phyloP scores from a whole-genome alignment of 2,797 vertebrate species.

The Syngnathus rostellatus region DNA sequence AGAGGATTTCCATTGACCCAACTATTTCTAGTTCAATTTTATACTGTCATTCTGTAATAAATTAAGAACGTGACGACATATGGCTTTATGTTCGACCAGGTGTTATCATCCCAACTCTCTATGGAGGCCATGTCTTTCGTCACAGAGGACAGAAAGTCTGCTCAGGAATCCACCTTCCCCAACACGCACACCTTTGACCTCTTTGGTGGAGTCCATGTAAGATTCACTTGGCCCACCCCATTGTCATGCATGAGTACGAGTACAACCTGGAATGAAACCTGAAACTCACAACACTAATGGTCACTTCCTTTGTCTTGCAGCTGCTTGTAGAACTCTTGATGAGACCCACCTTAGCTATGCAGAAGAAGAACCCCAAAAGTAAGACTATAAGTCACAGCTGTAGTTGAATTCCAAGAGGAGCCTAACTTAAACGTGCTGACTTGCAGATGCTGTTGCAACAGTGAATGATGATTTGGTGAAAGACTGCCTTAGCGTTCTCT shows the following conservation, averaged over 20 bases:
- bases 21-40: too few relatives aligned
- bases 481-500: slow-evolving; percentile 95
- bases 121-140: slow-evolving; percentile 98
- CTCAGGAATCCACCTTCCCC: slow-evolving; percentile 86
- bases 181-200: slow-evolving; percentile 96
- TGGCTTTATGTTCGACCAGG: slow-evolving; percentile 57
- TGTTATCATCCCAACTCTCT: slow-evolving; percentile 91
- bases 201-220: slow-evolving; percentile 96
- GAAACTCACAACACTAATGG: background rate
- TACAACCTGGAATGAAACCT: background rate
- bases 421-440: background rate
- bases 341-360: slow-evolving; percentile 90
- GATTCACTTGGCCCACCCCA: slow-evolving; percentile 38
- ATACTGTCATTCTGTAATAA: too few relatives aligned
- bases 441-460: slow-evolving; percentile 46
- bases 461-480: slow-evolving; percentile 96
- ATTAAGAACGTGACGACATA: background rate
- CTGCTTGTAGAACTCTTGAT: slow-evolving; percentile 97
- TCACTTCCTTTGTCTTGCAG: slow-evolving; percentile 49
- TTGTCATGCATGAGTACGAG: background rate
- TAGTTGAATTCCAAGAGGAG: background rate
- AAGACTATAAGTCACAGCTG: slow-evolving; percentile 49
- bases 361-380: slow-evolving; percentile 92
- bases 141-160: slow-evolving; percentile 88
- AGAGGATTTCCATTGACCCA: too few relatives aligned